Evolutionary conservation across 2,113 vertebrate species (phyloP).

Genomic region (Centrocercus urophasianus): DNA sequence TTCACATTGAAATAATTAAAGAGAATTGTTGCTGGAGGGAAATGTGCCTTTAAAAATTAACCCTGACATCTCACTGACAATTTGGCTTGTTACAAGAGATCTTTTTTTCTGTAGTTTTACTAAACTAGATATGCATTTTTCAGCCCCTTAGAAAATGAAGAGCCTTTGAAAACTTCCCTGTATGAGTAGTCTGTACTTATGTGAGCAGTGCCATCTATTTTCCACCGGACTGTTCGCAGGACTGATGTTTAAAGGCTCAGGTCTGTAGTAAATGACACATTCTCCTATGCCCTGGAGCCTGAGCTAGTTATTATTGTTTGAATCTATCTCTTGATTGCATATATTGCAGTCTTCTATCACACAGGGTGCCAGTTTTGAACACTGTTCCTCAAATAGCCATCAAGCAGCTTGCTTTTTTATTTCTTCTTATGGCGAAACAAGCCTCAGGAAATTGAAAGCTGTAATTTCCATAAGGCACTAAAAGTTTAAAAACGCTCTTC

Average conservation of each 20-base stretch:
- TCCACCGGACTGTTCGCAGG: background rate
- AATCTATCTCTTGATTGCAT: conserved; percentile 56
- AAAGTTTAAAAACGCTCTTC: conserved; percentile 3
- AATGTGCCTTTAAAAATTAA: conserved; percentile 77
- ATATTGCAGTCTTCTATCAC: conserved; percentile 47
- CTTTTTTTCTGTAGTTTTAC: background rate
- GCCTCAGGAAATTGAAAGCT: background rate
- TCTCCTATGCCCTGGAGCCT: conserved; percentile 50
- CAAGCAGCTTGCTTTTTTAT: background rate
- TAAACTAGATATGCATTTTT: conserved; percentile 29
- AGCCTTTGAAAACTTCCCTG: conserved; percentile 20
- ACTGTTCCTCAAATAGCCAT: background rate
- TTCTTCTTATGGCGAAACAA: background rate
- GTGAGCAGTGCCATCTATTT: conserved; percentile 19
- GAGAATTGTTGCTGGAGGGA: conserved; percentile 73
- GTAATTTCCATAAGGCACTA: background rate
- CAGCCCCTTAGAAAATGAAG: conserved; percentile 14
- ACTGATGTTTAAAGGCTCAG: background rate
- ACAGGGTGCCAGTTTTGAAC: background rate
- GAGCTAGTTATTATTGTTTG: conserved; percentile 53
- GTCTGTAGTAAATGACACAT: conserved; percentile 40
- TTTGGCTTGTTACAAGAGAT: conserved; percentile 35
- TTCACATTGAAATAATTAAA: conserved; percentile 78
- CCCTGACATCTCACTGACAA: conserved; percentile 65
- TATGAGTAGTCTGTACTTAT: background rate